Percentiles rank a stretch among this genome's conserved stretches.
phyloP scores from a whole-genome alignment of 2,888 invertebrate genomes.

The Odontocolon sp. region DNA sequence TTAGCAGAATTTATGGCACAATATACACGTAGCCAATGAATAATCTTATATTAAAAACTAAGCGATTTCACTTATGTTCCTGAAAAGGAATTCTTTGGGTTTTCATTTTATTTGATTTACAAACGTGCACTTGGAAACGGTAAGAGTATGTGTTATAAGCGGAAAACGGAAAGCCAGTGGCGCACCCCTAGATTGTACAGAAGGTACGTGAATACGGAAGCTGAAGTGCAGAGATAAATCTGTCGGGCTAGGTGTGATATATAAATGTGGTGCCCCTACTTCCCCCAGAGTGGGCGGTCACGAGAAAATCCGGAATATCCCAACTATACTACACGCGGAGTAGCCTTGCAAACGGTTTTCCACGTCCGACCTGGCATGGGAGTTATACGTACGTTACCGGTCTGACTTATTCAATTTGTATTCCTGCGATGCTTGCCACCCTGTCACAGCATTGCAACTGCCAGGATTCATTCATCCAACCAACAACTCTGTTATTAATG shows the following conservation, averaged over 20 bases:
- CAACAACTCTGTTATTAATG: background rate
- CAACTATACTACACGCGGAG: background rate
- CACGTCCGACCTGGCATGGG: conserved; percentile 25
- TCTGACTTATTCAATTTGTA: conserved; percentile 59
- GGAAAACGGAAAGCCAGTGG: conserved; percentile 33
- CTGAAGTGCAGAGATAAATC: conserved; percentile 50
- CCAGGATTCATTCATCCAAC: background rate
- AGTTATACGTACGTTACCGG: conserved; percentile 11
- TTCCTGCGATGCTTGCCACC: conserved; percentile 23
- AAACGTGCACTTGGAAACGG: no score
- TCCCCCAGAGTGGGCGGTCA: conserved; percentile 20
- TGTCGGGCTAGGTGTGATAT: conserved; percentile 47
- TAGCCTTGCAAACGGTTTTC: conserved; percentile 22
- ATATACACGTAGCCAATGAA: background rate
- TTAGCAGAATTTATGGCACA: background rate
- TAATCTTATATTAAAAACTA: background rate
- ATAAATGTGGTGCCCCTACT: conserved; percentile 16
- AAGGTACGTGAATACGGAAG: conserved; percentile 42
- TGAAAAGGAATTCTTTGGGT: background rate
- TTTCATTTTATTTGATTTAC: background rate
- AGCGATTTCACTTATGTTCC: background rate
- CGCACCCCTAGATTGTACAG: conserved; percentile 32
- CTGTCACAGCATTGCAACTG: background rate
- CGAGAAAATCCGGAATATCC: conserved; percentile 28
- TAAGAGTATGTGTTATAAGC: background rate